Evolutionary conservation across 2,797 vertebrate species (phyloP).

Genomic region (Naso thynnoides): DNA sequence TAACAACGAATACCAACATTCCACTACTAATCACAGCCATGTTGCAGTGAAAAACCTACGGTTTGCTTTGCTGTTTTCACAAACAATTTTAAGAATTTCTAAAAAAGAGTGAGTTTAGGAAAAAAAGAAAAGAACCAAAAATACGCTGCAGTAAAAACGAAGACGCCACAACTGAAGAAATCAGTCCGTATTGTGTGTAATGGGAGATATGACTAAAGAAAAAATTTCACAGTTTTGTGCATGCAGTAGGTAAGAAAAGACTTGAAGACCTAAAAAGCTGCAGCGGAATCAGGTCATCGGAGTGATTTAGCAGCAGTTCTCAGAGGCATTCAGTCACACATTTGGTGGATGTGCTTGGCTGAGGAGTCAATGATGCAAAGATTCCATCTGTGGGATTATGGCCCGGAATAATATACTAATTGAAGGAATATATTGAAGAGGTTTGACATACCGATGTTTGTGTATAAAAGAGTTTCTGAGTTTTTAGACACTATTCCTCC

Average conservation of each 20-base stretch:
- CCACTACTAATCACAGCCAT: background rate
- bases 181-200: background rate
- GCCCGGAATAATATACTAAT: conserved; percentile 51
- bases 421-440: conserved; percentile 16
- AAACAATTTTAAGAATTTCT: background rate
- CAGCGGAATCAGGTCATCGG: conserved; percentile 49
- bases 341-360: conserved; percentile 52
- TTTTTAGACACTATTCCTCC: conserved; percentile 4
- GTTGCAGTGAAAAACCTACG: background rate
- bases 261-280: conserved; percentile 5
- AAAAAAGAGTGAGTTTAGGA: too few relatives aligned
- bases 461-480: conserved; percentile 3
- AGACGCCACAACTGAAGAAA: background rate
- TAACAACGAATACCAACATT: background rate
- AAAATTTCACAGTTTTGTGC: conserved; percentile 12
- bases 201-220: background rate
- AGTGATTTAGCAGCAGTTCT: conserved; percentile 53
- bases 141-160: background rate
- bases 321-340: conserved; percentile 37
- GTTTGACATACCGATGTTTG: conserved; percentile 24
- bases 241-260: conserved; percentile 5
- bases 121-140: too few relatives aligned
- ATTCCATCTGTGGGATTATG: conserved; percentile 50
- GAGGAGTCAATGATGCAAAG: conserved; percentile 49
- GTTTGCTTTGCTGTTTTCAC: background rate